Conservation (phyloP, 2,888 invertebrate species). For the Acholoe squamosa region DNA sequence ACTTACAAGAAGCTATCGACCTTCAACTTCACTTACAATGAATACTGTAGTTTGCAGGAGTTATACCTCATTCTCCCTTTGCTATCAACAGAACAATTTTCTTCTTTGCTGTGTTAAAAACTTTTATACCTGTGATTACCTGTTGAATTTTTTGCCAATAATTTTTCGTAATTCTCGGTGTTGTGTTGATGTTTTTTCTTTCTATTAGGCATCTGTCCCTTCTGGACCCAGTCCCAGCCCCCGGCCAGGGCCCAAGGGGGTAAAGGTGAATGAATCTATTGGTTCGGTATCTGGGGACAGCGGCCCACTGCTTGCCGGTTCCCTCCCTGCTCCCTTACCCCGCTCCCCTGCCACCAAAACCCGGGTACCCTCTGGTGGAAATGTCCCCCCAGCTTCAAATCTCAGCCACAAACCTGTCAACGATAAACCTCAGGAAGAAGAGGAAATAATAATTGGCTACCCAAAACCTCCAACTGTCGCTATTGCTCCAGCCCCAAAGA, state of each 20-base stretch:
- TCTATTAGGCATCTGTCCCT: constrained; percentile 60
- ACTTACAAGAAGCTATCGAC: constrained; percentile 1
- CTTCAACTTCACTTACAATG: constrained; percentile 5
- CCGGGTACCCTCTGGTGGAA: constrained; percentile 14
- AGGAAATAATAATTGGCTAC: constrained; percentile 43
- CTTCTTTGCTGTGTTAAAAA: neutral
- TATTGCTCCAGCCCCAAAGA: neutral
- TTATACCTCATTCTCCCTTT: neutral
- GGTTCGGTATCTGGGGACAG: neutral
- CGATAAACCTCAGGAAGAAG: neutral
- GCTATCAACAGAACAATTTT: neutral
- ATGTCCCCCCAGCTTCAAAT: neutral
- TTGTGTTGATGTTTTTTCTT: constrained; percentile 58
- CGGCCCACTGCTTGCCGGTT: neutral
- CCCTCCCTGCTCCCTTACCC: constrained; percentile 10
- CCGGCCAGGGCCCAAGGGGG: constrained; percentile 47
- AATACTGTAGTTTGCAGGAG: neutral
- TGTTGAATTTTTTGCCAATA: constrained; percentile 26
- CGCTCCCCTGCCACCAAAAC: constrained; percentile 39
- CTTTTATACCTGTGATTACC: neutral
- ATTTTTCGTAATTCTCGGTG: constrained; percentile 44
- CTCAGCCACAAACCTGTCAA: neutral
- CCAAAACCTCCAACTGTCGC: neutral
- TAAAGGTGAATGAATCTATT: constrained; percentile 26
- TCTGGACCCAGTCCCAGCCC: constrained; percentile 28